Evolutionary conservation across 2,797 vertebrate species (phyloP).

Genomic region (Prionace glauca): DNA sequence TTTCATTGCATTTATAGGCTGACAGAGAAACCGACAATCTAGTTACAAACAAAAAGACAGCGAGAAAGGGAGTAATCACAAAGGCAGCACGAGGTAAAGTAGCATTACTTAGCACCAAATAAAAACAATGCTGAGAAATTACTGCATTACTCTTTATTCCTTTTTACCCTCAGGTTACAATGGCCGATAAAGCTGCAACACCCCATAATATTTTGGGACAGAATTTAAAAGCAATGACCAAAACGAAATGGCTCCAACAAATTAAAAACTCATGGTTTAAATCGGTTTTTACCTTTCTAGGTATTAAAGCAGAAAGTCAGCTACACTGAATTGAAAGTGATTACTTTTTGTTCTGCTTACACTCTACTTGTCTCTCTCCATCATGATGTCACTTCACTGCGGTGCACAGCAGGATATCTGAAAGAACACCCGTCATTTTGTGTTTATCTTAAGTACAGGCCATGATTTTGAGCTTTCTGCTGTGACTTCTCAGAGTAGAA

Average conservation of each 20-base stretch:
- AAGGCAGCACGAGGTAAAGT: not conserved
- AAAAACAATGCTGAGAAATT: not conserved
- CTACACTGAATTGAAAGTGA: not conserved
- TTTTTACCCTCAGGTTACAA: conserved; percentile 6
- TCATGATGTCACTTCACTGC: not conserved
- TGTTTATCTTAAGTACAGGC: not conserved
- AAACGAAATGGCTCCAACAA: not conserved
- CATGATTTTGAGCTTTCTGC: not conserved
- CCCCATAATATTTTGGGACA: not conserved
- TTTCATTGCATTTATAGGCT: not conserved
- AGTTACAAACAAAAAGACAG: not conserved
- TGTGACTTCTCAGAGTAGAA: not conserved
- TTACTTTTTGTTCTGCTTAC: not conserved
- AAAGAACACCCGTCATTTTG: not conserved
- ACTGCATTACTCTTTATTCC: not conserved
- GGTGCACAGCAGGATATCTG: not conserved
- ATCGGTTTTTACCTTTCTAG: not conserved
- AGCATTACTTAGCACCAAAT: not conserved
- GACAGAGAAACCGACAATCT: not conserved
- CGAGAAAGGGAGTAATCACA: not conserved
- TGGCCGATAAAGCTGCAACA: not conserved
- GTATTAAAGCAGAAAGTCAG: conserved; percentile 15
- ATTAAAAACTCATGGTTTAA: not conserved
- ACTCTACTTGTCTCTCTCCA: not conserved
- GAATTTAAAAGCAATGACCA: conserved; percentile 14